Base-by-base conservation (phyloP, 2,888 invertebrate genomes). In the Taphrorychus bicolor region DNA sequence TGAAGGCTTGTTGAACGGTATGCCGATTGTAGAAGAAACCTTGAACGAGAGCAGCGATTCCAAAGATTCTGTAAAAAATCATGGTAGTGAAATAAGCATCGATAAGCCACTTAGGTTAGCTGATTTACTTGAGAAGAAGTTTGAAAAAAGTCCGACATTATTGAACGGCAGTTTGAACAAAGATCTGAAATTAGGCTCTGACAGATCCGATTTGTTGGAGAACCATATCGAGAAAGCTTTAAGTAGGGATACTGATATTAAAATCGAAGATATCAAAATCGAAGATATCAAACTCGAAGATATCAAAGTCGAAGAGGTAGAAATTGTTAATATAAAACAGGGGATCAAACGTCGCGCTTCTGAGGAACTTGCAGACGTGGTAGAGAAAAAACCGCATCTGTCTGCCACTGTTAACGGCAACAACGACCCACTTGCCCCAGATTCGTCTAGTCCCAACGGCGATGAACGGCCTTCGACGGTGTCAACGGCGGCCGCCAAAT, bases 401-500 rank as follows among this genome's bases (percentile, higher is more conserved):
- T 70, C 40, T 3, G 72, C 73, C 19, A 78, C 76, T 41, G 68
- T 80, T 16, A 80, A 80, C 66, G 77, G 77, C 14, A 78, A 75
- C n/a, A 82, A 81, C 0, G 84, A 83, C 14, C 83, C 84, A 5
- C 81, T 85, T 0, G 84, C 84, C 3, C 81, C 83, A 40, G 83
- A 83, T 1, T 84, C 82, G 70, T 82, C 84, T 5, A 83, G 83
- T 18, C 21, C 51, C 9, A 84, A 84, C 66, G 83, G 84, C 1
- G 84, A 86, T 0, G 82, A 86, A 3, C 69, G 69, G 9, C 69
- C 71, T 0, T 57, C 66, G 2, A 87, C 87, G 1, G 91, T 90
- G 0, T 93, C 93, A 0, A 92, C 92, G 61, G 92, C 92, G 4
- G 94, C 94, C 0, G 94, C 93, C 0, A 93, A 94, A 81, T 82